Conservation (phyloP, 2,797 vertebrate species). For the Agapornis canus region DNA sequence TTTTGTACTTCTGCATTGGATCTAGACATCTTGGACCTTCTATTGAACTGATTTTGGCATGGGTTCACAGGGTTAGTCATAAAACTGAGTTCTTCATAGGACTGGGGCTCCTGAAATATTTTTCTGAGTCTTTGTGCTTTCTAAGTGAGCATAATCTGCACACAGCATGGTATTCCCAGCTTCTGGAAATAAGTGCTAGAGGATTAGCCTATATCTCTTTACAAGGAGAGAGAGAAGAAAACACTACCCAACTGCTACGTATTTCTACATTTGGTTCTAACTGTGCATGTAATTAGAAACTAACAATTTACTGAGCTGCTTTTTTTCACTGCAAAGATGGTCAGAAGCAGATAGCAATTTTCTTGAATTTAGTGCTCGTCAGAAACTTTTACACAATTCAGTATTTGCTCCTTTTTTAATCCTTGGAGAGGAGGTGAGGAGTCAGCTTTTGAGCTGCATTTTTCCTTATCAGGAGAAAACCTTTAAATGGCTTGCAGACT, state of each 20-base stretch:
- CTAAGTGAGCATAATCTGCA: background rate
- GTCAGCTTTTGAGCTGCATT: background rate
- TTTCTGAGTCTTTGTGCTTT: background rate
- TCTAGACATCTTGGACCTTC: background rate
- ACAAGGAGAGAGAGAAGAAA: background rate
- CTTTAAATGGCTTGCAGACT: too few species aligned
- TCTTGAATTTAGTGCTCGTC: background rate
- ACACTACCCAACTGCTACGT: background rate
- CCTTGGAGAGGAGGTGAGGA: background rate
- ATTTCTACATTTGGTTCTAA: background rate
- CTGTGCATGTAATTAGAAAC: background rate
- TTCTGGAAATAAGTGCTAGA: background rate
- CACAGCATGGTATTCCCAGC: background rate
- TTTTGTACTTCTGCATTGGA: background rate
- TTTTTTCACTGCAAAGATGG: background rate
- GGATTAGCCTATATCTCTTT: background rate
- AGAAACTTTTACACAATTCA: background rate
- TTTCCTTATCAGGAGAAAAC: too few species aligned
- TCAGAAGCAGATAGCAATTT: background rate
- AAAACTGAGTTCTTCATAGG: background rate
- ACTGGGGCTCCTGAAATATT: background rate
- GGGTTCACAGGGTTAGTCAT: background rate
- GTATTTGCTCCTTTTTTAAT: background rate
- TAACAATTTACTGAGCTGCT: background rate
- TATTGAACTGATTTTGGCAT: background rate